phyloP scores from a whole-genome alignment of 2,113 vertebrate genomes.

The Cervus canadensis region DNA sequence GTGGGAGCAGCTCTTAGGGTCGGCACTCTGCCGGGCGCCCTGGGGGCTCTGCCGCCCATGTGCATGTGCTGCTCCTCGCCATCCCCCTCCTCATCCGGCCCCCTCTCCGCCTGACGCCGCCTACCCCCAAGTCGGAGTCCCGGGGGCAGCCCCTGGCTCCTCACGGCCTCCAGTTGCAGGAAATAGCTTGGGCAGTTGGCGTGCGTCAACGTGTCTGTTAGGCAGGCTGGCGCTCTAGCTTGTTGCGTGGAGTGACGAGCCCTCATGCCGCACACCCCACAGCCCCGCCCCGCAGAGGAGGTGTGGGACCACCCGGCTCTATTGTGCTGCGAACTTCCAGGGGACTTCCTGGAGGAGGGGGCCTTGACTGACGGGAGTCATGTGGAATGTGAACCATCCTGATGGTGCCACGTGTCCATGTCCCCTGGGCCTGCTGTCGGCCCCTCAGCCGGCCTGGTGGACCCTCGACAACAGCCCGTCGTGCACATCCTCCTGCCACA shows the following conservation, averaged over 20 bases:
- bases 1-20: not conserved
- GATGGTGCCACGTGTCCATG: not conserved
- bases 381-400: not conserved
- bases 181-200: not conserved
- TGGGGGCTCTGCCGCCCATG: not conserved
- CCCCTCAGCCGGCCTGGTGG: not conserved
- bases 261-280: too few relatives aligned
- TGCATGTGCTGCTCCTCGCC: not conserved
- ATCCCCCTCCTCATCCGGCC: not conserved
- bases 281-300: not conserved
- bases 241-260: not conserved
- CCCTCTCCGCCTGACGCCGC: fast-evolving
- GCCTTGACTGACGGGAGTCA: not conserved
- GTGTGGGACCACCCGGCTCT: fast-evolving
- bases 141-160: not conserved
- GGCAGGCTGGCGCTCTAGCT: not conserved
- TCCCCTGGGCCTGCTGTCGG: fast-evolving
- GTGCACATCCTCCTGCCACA: not conserved
- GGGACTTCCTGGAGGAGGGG: not conserved
- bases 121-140: not conserved
- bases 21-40: not conserved
- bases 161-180: not conserved
- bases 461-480: not conserved
- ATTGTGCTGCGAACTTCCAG: not conserved
- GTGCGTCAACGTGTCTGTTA: fast-evolving